Evolutionary conservation across 2,888 invertebrate genomes (phyloP).

Genomic region (Geophilus truncorum): DNA sequence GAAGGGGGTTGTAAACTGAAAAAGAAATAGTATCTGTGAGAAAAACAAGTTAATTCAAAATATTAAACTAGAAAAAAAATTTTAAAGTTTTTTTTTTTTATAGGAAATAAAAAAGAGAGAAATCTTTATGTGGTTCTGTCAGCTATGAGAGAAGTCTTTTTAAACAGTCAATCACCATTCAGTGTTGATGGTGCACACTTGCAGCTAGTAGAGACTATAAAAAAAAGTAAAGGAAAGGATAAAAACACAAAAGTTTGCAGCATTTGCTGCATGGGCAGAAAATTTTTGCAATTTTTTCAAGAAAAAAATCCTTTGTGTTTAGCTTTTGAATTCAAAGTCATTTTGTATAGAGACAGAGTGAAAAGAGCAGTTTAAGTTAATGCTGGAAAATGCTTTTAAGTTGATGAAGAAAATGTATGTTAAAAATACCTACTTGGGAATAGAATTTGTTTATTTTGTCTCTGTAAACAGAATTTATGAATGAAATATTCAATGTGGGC

Average conservation of each 20-base stretch:
- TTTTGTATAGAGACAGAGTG: background rate
- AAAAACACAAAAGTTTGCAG: background rate
- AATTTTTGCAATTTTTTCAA: background rate
- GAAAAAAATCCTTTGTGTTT: background rate
- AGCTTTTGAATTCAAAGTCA: background rate
- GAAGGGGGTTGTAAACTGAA: background rate
- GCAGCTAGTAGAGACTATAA: background rate
- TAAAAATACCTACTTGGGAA: background rate
- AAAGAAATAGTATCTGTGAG: too few species aligned
- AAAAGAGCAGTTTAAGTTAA: background rate
- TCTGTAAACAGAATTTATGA: too few species aligned
- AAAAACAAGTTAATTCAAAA: too few species aligned
- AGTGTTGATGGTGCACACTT: background rate
- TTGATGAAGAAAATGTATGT: background rate
- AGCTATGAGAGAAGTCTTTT: background rate
- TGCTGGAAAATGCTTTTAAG: background rate
- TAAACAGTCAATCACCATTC: background rate
- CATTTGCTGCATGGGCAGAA: background rate
- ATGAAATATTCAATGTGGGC: background rate
- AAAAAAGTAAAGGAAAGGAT: background rate
- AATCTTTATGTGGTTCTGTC: background rate
- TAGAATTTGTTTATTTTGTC: background rate
- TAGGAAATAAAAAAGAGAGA: background rate
- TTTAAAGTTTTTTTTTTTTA: background rate
- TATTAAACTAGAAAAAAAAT: background rate